A percentile compares a stretch with the other conserved stretches of the same genome.
These are phyloP conservation scores for Pyralis farinalis DNA, from an alignment of 2,888 invertebrate genomes.

Conservation along the genomic window DNA sequence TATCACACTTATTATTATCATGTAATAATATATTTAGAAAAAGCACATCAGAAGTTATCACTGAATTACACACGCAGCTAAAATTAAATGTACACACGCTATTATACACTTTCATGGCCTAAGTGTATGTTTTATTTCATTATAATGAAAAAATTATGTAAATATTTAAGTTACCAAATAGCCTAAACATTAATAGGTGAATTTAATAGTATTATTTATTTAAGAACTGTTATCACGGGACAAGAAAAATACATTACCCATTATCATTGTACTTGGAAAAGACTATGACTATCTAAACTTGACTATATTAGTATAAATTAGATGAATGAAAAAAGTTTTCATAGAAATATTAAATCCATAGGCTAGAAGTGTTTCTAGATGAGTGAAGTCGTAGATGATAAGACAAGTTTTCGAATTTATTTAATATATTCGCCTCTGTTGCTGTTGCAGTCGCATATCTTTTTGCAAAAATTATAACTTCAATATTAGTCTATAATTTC, in stretches of 20 bases:
- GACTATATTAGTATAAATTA: constrained; percentile 8
- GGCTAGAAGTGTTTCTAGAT: constrained; percentile 5
- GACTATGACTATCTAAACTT: constrained; percentile 1
- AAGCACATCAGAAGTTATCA: background rate
- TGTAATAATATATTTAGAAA: too few species aligned
- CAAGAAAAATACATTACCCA: constrained; percentile 15
- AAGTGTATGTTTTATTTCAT: background rate
- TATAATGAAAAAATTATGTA: background rate
- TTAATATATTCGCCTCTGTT: background rate
- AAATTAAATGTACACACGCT: background rate
- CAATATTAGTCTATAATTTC: too few species aligned
- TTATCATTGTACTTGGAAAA: constrained; percentile 2
- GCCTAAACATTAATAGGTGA: constrained; percentile 7
- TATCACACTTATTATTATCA: too few species aligned
- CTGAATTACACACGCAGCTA: background rate
- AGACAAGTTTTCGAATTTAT: background rate
- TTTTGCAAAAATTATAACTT: background rate
- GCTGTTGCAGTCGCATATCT: background rate
- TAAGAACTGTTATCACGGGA: constrained; percentile 15
- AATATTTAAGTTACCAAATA: constrained; percentile 17
- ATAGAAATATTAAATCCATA: constrained; percentile 8
- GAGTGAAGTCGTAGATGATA: background rate
- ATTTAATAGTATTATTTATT: constrained; percentile 12
- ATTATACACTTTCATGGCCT: constrained; percentile 11
- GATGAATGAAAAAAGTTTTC: constrained; percentile 5